phyloP scores from a whole-genome alignment of 2,888 invertebrate genomes.

The Cantharis nigra region DNA sequence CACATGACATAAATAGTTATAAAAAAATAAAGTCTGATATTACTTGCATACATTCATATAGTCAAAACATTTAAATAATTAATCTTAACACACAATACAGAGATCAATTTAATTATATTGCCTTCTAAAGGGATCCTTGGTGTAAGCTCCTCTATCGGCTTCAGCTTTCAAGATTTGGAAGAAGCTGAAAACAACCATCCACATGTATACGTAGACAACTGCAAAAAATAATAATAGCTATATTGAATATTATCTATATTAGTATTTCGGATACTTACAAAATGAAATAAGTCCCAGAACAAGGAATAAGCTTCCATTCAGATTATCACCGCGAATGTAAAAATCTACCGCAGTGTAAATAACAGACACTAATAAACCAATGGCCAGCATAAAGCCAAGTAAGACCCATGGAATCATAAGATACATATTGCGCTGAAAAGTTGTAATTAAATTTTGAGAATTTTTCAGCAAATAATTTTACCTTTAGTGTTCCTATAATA shows the following conservation, averaged over 20 bases:
- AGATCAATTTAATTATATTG: constrained; percentile 33
- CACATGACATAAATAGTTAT: background rate
- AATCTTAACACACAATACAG: background rate
- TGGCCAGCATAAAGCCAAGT: constrained; percentile 77
- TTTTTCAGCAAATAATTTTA: constrained; percentile 52
- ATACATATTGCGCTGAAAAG: constrained; percentile 74
- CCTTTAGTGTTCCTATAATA: constrained; percentile 75
- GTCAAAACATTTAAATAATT: background rate
- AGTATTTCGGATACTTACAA: constrained; percentile 57
- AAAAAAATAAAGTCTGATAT: background rate
- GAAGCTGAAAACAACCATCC: constrained; percentile 84
- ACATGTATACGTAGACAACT: constrained; percentile 80
- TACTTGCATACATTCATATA: background rate
- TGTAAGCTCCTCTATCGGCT: constrained; percentile 74
- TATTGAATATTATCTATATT: too few species aligned
- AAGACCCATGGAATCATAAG: constrained; percentile 86
- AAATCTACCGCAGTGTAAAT: constrained; percentile 78
- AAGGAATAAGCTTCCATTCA: constrained; percentile 65
- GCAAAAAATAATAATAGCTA: constrained; percentile 48
- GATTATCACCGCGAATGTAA: constrained; percentile 64
- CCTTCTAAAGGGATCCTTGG: constrained; percentile 69
- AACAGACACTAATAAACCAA: constrained; percentile 77
- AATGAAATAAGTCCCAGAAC: constrained; percentile 65
- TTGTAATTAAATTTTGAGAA: background rate
- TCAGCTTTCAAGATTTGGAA: constrained; percentile 73